Conservation (phyloP, 2,888 invertebrate genomes). For the Peribatodes rhomboidaria region DNA sequence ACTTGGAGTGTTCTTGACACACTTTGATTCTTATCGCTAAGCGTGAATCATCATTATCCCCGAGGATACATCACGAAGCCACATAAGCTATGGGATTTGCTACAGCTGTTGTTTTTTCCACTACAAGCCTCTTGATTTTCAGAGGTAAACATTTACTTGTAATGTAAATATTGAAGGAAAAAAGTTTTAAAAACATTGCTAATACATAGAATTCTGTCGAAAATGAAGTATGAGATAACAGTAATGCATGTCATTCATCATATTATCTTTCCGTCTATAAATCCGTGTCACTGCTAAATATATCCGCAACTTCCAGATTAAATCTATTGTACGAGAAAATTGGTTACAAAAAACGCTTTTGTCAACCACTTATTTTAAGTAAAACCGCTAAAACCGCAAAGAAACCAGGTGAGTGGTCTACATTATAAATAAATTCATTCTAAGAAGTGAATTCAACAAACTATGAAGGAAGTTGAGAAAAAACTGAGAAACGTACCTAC, state of each 20-base stretch:
- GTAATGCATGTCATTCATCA: constrained; percentile 9
- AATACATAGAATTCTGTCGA: constrained; percentile 21
- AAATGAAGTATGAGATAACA: constrained; percentile 10
- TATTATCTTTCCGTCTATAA: constrained; percentile 28
- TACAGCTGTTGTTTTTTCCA: constrained; percentile 19
- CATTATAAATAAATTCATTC: constrained; percentile 4
- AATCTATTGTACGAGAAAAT: constrained; percentile 6
- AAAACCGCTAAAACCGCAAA: constrained; percentile 16
- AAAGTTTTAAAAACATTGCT: neutral
- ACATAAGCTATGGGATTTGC: constrained; percentile 34
- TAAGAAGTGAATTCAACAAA: constrained; percentile 9
- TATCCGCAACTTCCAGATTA: constrained; percentile 14
- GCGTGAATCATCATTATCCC: constrained; percentile 42
- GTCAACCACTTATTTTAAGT: constrained; percentile 8
- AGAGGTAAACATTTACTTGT: constrained; percentile 5
- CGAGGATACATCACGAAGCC: constrained; percentile 23
- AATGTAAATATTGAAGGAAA: constrained; percentile 15
- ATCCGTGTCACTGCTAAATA: constrained; percentile 35
- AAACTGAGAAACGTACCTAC: constrained; percentile 5
- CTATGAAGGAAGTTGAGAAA: constrained; percentile 6
- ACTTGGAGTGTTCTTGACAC: constrained; percentile 42
- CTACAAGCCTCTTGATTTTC: neutral
- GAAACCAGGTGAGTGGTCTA: constrained; percentile 7
- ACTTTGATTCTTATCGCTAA: constrained; percentile 41
- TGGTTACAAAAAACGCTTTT: constrained; percentile 13